A percentile compares a stretch with the other conserved stretches of the same genome.
Conservation (phyloP, 2,797 vertebrate genomes). For the Darevskia nairensis region DNA sequence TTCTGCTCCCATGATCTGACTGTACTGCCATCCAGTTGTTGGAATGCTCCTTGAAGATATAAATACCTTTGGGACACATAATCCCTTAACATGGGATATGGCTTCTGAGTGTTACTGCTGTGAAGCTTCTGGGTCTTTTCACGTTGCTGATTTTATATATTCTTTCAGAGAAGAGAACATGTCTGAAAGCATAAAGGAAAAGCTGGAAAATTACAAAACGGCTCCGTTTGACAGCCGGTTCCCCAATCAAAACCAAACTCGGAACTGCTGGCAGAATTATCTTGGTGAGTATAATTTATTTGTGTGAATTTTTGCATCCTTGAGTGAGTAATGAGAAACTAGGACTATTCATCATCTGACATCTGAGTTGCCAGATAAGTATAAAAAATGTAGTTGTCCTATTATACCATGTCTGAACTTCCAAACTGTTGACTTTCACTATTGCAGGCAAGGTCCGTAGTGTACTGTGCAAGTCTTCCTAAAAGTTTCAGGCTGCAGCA, state of each 20-base stretch:
- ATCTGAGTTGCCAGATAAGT: background rate
- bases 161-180: constrained; percentile 72
- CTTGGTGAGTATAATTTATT: constrained; percentile 77
- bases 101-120: background rate
- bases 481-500: background rate
- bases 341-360: background rate
- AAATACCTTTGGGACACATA: background rate
- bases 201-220: constrained; percentile 87
- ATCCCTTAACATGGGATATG: background rate
- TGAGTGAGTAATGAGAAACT: background rate
- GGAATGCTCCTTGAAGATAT: background rate
- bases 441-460: background rate
- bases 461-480: background rate
- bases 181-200: constrained; percentile 85
- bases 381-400: background rate
- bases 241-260: constrained; percentile 93
- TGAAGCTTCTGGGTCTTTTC: background rate
- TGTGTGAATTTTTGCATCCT: background rate
- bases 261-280: constrained; percentile 93
- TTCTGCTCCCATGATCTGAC: background rate
- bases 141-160: background rate
- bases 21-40: background rate
- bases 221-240: constrained; percentile 92
- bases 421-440: background rate
- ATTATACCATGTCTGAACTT: background rate